Percentiles rank a stretch among this genome's conserved stretches.
These are phyloP conservation scores for Camponotus fellah DNA, from an alignment of 2,888 invertebrate genomes.

Conservation along the genomic window DNA sequence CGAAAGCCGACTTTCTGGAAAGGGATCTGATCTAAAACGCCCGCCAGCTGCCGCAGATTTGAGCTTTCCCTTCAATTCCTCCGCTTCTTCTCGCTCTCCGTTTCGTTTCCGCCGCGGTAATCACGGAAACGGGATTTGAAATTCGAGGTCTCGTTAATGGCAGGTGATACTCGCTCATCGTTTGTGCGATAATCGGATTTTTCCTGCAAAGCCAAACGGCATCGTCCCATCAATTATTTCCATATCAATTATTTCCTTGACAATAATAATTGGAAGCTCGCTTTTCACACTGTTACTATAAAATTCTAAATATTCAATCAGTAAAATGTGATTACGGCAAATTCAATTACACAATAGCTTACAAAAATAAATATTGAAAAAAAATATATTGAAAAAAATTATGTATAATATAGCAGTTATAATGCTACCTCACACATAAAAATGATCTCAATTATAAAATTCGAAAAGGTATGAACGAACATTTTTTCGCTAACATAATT, in stretches of 20 bases:
- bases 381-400: not conserved
- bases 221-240: constrained; percentile 45
- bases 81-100: constrained; percentile 35
- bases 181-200: constrained; percentile 72
- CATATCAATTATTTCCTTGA: constrained; percentile 28
- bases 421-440: not conserved
- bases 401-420: not conserved
- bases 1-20: constrained; percentile 56
- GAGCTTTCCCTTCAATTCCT: constrained; percentile 48
- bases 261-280: constrained; percentile 18
- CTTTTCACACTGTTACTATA: not conserved
- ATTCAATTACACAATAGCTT: not conserved
- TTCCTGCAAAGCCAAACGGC: constrained; percentile 49
- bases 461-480: not conserved
- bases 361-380: not conserved
- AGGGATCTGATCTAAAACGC: constrained; percentile 57
- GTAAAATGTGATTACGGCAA: not conserved
- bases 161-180: constrained; percentile 72
- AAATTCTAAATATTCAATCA: not conserved
- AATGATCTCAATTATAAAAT: not conserved
- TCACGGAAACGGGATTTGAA: constrained; percentile 77
- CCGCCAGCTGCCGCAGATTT: constrained; percentile 60
- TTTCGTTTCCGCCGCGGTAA: constrained; percentile 73
- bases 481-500: not conserved
- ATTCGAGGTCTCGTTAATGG: constrained; percentile 78